phyloP scores from a whole-genome alignment of 2,888 invertebrate species.

The Alentia gelatinosa region DNA sequence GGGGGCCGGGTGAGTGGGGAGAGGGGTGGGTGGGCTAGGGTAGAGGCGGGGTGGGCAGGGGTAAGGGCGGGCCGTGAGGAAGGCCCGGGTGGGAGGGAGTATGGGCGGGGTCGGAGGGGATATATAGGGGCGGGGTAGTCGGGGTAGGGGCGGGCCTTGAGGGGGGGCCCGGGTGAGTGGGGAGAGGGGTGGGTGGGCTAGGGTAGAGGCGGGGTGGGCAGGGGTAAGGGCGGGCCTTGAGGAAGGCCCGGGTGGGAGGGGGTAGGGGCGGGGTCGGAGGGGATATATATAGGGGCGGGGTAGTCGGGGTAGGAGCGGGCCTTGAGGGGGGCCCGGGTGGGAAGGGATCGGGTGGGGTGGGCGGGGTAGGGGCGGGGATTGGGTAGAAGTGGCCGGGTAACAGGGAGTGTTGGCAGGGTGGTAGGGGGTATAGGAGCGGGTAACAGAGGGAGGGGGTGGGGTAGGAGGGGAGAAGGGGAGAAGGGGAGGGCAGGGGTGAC shows the following conservation, averaged over 20 bases:
- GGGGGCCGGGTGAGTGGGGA: neutral
- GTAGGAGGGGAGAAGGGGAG: too few species aligned
- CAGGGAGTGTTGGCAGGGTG: neutral
- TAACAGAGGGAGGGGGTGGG: neutral
- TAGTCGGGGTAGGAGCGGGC: neutral
- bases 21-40: neutral
- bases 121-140: neutral
- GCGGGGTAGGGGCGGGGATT: neutral
- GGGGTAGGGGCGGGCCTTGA: neutral
- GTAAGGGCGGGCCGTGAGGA: too few species aligned
- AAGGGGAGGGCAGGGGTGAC: too few species aligned
- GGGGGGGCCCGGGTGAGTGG: neutral
- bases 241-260: neutral
- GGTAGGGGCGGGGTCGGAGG: neutral
- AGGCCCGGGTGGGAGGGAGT: neutral
- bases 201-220: neutral
- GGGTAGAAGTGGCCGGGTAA: neutral
- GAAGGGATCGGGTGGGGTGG: neutral
- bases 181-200: neutral
- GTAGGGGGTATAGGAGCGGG: neutral
- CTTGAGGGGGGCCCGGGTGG: neutral
- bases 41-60: neutral
- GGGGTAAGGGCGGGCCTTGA: neutral
- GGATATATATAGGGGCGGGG: neutral
- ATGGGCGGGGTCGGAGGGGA: neutral